Percentiles rank a stretch among this genome's conserved stretches.
These are phyloP conservation scores for honey bee (Apis mellifera) DNA, from an alignment of 1,140 invertebrate species.

Conservation along the genomic window DNA sequence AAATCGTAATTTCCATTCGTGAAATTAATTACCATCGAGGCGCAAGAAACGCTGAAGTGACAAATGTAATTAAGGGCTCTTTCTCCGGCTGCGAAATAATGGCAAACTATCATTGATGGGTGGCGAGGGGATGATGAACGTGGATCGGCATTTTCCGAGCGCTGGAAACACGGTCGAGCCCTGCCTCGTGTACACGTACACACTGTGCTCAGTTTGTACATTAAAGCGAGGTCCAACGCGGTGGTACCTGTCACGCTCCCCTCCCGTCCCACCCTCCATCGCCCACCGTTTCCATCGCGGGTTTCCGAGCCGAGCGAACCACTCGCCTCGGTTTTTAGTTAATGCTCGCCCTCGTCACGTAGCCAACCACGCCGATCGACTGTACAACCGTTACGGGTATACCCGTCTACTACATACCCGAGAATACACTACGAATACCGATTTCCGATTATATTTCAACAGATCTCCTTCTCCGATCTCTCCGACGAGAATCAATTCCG, in stretches of 20 bases:
- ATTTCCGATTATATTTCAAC: not conserved
- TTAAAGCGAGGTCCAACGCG: conserved; percentile 54
- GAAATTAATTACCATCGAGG: not conserved
- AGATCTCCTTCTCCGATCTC: not conserved
- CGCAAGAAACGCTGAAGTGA: not conserved
- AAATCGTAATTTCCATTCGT: not conserved
- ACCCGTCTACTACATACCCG: conserved; percentile 6
- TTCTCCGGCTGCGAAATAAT: conserved; percentile 24
- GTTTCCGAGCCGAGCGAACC: conserved; percentile 40
- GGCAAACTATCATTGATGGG: conserved; percentile 45
- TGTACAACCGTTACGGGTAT: conserved; percentile 35
- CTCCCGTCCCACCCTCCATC: not conserved
- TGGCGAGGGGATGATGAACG: conserved; percentile 45
- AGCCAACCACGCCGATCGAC: conserved; percentile 49
- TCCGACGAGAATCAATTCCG: not conserved
- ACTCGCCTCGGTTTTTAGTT: conserved; percentile 57
- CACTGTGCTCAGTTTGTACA: conserved; percentile 49
- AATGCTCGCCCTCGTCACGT: conserved; percentile 52
- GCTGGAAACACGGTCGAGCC: conserved; percentile 12
- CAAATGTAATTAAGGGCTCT: conserved; percentile 33
- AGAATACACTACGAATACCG: too few relatives aligned
- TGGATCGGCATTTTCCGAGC: conserved; percentile 50
- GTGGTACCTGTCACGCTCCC: conserved; percentile 44
- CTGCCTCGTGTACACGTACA: conserved; percentile 43
- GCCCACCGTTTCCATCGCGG: conserved; percentile 34